Percentiles rank a stretch among this genome's conserved stretches.
Evolutionary conservation across 2,888 invertebrate species (phyloP).

Genomic region (Kuschelorhynchus macadamiae): DNA sequence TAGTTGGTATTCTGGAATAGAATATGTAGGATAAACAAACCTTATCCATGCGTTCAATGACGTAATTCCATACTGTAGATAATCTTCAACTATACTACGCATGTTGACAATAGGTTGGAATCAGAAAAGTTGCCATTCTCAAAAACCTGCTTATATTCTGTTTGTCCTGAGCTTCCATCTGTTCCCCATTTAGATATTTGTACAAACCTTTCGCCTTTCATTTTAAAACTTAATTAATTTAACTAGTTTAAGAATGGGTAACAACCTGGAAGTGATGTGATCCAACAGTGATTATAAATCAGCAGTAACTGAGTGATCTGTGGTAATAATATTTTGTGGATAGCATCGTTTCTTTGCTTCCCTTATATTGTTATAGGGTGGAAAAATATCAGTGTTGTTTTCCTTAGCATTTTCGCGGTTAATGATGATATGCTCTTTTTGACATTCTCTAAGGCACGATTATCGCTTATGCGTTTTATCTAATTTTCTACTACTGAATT

Average conservation of each 20-base stretch:
- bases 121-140: too few relatives aligned
- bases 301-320: conserved; percentile 14
- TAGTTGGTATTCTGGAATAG: too few relatives aligned
- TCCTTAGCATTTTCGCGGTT: conserved; percentile 12
- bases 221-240: conserved; percentile 13
- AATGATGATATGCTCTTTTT: conserved; percentile 11
- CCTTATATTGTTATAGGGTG: conserved; percentile 13
- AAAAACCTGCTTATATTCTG: too few relatives aligned
- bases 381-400: conserved; percentile 16
- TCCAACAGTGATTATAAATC: conserved; percentile 17
- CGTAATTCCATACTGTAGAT: too few relatives aligned
- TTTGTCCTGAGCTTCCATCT: too few relatives aligned
- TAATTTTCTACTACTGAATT: conserved; percentile 20
- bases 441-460: conserved; percentile 13
- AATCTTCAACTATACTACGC: too few relatives aligned
- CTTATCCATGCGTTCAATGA: too few relatives aligned
- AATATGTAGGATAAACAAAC: too few relatives aligned
- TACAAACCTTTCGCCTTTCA: background rate
- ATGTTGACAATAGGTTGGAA: too few relatives aligned
- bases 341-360: conserved; percentile 13
- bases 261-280: conserved; percentile 18
- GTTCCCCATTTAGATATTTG: too few relatives aligned
- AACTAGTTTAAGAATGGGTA: conserved; percentile 21
- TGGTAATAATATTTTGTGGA: conserved; percentile 14
- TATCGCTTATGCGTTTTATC: conserved; percentile 15